These are phyloP conservation scores for Mythimna impura DNA, from an alignment of 2,888 invertebrate genomes.

Conservation along the genomic window DNA sequence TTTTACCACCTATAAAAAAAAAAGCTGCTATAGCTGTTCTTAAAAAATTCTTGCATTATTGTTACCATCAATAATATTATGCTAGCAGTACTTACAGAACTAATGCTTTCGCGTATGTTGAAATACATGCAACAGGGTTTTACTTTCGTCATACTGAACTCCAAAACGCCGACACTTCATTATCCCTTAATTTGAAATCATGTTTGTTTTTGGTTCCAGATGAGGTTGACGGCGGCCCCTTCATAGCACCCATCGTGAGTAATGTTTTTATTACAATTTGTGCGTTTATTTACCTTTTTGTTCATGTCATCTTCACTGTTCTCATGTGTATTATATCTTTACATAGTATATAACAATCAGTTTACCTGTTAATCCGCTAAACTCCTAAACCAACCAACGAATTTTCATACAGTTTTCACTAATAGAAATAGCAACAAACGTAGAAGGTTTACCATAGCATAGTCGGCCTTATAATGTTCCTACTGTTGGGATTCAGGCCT, in stretches of 20 bases:
- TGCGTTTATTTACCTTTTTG: constrained; percentile 28
- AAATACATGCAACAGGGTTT: constrained; percentile 1
- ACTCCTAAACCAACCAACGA: not conserved
- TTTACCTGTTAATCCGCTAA: not conserved
- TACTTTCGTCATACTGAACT: constrained; percentile 20
- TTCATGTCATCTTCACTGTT: not conserved
- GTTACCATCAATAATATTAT: not conserved
- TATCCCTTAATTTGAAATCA: constrained; percentile 53
- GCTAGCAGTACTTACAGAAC: not conserved
- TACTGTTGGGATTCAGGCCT: no score
- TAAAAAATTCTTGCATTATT: not conserved
- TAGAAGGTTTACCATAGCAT: not conserved
- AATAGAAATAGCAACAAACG: not conserved
- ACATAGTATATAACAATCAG: not conserved
- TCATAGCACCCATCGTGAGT: constrained; percentile 58
- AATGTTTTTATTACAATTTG: constrained; percentile 34
- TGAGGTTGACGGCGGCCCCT: constrained; percentile 45
- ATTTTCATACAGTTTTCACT: not conserved
- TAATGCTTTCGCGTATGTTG: not conserved
- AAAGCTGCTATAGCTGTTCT: no score
- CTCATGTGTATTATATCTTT: not conserved
- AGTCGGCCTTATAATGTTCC: no score
- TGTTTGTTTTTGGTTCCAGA: constrained; percentile 68
- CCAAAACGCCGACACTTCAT: constrained; percentile 46
- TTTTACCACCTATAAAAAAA: no score